Percentiles rank a stretch among this genome's conserved stretches.
Conservation (phyloP, 2,888 invertebrate genomes). For the Athripsodes cinereus region DNA sequence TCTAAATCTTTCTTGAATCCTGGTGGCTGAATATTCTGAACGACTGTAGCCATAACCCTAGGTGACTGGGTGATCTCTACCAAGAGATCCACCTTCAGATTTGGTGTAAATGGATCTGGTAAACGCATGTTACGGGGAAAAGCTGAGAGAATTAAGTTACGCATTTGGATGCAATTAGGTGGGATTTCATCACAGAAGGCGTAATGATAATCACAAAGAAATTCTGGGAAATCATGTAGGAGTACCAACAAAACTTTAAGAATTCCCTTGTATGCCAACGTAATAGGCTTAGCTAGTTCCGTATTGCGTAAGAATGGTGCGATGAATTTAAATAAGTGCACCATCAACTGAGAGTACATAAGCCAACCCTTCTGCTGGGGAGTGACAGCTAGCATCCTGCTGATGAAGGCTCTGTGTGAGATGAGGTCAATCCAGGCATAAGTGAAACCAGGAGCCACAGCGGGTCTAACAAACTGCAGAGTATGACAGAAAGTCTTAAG, state of each 20-base stretch:
- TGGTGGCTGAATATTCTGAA: conserved; percentile 77
- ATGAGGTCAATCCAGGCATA: conserved; percentile 98
- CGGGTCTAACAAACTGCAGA: conserved; percentile 86
- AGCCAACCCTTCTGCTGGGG: conserved; percentile 96
- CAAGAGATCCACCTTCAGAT: conserved; percentile 88
- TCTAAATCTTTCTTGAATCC: conserved; percentile 95
- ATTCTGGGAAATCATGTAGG: conserved; percentile 98
- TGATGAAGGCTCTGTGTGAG: conserved; percentile 93
- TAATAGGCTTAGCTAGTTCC: conserved; percentile 90
- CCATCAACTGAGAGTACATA: conserved; percentile 92
- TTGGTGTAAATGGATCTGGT: conserved; percentile 98
- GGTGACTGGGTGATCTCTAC: conserved; percentile 86
- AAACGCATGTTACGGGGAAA: conserved; percentile 97
- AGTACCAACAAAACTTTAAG: conserved; percentile 90
- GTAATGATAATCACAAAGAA: conserved; percentile 98
- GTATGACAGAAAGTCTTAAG: conserved; percentile 95
- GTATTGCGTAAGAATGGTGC: conserved; percentile 97
- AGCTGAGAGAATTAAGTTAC: conserved; percentile 95
- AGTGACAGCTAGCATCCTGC: conserved; percentile 83
- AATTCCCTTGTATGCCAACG: conserved; percentile 92
- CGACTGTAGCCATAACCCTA: conserved; percentile 82
- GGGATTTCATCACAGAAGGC: conserved; percentile 99
- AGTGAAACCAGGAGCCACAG: conserved; percentile 92
- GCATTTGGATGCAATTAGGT: conserved; percentile 98
- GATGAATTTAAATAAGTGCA: conserved; percentile 94